These are phyloP conservation scores for Anguilla japonica DNA, from an alignment of 2,113 vertebrate genomes.

Conservation along the genomic window DNA sequence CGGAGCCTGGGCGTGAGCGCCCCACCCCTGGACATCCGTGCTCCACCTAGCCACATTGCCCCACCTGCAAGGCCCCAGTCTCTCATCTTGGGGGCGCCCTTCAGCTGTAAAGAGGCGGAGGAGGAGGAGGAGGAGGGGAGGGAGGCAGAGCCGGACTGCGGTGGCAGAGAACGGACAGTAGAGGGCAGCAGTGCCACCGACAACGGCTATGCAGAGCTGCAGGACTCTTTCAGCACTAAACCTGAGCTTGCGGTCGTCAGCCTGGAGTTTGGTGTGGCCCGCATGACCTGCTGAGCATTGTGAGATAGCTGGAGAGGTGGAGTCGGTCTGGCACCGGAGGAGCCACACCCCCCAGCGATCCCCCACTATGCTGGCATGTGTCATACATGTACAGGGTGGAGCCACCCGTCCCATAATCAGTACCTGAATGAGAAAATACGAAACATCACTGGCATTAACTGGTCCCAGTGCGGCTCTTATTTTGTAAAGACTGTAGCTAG, in stretches of 20 bases:
- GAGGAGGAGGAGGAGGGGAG: slow-evolving; percentile 74
- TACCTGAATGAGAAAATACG: slow-evolving; percentile 42
- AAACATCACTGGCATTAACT: slow-evolving; percentile 58
- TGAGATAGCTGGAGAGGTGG: not conserved
- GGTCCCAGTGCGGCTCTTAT: slow-evolving; percentile 48
- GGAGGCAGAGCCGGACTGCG: slow-evolving; percentile 66
- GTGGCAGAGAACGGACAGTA: slow-evolving; percentile 78
- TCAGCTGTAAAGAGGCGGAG: slow-evolving; percentile 80
- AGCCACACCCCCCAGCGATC: not conserved
- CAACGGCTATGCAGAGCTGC: slow-evolving; percentile 81
- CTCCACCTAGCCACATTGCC: slow-evolving; percentile 63
- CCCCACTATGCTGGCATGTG: not conserved
- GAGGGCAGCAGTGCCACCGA: slow-evolving; percentile 90
- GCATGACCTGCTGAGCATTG: slow-evolving; percentile 86
- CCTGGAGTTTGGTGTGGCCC: slow-evolving; percentile 90
- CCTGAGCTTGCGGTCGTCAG: slow-evolving; percentile 86
- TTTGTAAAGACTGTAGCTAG: slow-evolving; percentile 64
- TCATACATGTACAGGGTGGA: not conserved
- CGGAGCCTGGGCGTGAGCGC: slow-evolving; percentile 67
- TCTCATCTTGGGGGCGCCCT: slow-evolving; percentile 69
- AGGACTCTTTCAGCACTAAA: slow-evolving; percentile 78
- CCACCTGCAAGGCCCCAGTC: slow-evolving; percentile 62
- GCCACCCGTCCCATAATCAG: not conserved
- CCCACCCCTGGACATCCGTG: slow-evolving; percentile 50
- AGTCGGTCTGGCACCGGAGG: slow-evolving; percentile 21